Evolutionary conservation across 2,113 vertebrate genomes (phyloP).

Genomic region (Chascanopsetta lugubris): DNA sequence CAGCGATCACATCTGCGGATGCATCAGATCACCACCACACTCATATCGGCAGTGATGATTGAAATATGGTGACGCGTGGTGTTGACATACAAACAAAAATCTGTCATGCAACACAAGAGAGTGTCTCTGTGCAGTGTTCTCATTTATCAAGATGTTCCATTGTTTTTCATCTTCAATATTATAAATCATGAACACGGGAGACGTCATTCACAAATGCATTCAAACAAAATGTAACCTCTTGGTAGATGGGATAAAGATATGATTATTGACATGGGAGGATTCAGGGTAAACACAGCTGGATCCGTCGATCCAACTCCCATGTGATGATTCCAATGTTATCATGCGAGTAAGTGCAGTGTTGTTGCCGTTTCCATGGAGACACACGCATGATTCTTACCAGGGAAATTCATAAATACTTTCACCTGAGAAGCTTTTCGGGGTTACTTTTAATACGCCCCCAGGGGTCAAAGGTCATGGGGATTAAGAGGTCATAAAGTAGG

Average conservation of each 20-base stretch:
- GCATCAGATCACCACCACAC: neutral
- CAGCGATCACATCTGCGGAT: neutral
- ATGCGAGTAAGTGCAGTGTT: slow-evolving; percentile 27
- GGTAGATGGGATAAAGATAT: slow-evolving; percentile 33
- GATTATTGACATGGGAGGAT: slow-evolving; percentile 21
- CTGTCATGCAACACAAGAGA: neutral
- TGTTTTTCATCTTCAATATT: slow-evolving; percentile 50
- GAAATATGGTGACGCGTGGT: slow-evolving; percentile 17
- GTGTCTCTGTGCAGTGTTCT: slow-evolving; percentile 27
- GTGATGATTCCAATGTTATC: slow-evolving; percentile 27
- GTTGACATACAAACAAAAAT: slow-evolving; percentile 39
- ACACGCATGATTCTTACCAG: neutral
- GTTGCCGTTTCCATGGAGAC: slow-evolving; percentile 40
- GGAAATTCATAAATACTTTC: slow-evolving; percentile 3
- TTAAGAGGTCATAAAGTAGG: slow-evolving; percentile 32
- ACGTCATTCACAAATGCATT: slow-evolving; percentile 3
- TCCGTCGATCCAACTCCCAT: slow-evolving; percentile 24
- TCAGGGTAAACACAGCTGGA: slow-evolving; percentile 59
- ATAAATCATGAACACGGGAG: slow-evolving; percentile 34
- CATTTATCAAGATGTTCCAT: slow-evolving; percentile 17
- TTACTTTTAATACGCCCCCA: slow-evolving; percentile 11
- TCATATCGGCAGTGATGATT: slow-evolving; percentile 16
- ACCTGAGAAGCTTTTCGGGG: neutral
- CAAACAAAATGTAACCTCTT: slow-evolving; percentile 23
- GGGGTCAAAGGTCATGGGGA: slow-evolving; percentile 57